Evolutionary conservation across 2,888 invertebrate genomes (phyloP), one percentile per base, ranked within the genome.

Genomic region (Meteorus colon): DNA sequence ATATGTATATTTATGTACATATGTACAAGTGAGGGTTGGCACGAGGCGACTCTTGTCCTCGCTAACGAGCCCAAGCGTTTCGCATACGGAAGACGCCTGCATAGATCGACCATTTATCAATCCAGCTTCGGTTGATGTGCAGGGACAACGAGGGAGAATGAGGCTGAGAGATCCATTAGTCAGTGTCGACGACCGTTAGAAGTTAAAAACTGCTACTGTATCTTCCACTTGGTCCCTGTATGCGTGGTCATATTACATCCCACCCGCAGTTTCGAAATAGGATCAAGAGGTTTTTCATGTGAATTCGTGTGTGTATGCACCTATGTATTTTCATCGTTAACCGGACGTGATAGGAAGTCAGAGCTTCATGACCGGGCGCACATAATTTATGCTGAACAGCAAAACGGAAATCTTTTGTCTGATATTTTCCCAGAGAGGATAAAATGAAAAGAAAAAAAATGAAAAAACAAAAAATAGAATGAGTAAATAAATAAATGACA

Each of bases 31-130:
- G 59, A 73, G 73, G 73, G 73, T 37, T 55, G 51, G 37, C 68
- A 51, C n/a, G 73, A 60, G 66, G 37, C 48, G 76, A 79, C 77
- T 77, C 76, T 69, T 60, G 51, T 66, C 68, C 55, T 37, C 29
- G 19, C 65, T 76, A 76, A 76, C 73, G 76, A 76, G 76, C 51
- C 37, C 29, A 62, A 76, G 69, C 63, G 60, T 66, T 75, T 51
- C 62, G 63, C 71, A 48, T 73, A 62, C 63, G 69, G 69, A 76
- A 73, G 73, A 76, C 65, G 67, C 76, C 74, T 79, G 76, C 80
- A 78, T 77, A 75, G 75, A 80, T 81, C 78, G 73, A 75, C 82
- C 85, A 84, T 86, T 85, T 85, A 84, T 86, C 86, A 86, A 84
- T 84, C 81, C 78, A 78, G 62, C 68, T 73, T 45, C 68, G 73